Base-by-base conservation (phyloP, 2,113 vertebrate species). In the Cyprinus carpio region DNA sequence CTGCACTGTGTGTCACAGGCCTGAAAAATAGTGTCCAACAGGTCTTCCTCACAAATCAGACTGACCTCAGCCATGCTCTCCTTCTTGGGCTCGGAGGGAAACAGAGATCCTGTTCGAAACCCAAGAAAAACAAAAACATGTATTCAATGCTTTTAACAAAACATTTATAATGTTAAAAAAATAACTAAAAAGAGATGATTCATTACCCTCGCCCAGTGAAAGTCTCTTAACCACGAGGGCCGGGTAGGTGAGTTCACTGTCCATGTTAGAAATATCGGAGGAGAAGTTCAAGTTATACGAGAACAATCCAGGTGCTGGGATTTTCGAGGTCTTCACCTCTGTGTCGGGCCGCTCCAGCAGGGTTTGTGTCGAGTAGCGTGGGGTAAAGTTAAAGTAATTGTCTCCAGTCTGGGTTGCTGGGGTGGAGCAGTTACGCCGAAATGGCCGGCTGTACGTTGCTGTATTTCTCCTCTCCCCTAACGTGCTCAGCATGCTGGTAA, bases 21-120 rank as follows among this genome's bases (percentile, higher is more conserved):
- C 25, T 91, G 93, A 90, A 97, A 98, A 83, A 98, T 95, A 1
- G 95, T 93, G 18, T 96, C 94, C 16, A 98, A 91, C 5, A 97
- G 86, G 69, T 98, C 95, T 86, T 98, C 96, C 46, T 97, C 96
- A 40, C 92, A 95, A 87, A 96, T 95, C 29, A 96, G 85, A 75
- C 92, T 95, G 82, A 93, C 87, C 3, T 96, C 92, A 0, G 89
- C 58, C 40, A 84, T 75, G 0, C 37, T 91, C 23, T 93, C 94
- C 64, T 88, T 93, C 85, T 62, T 91, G 80, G 64, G 84, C n/a
- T 93, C 93, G 3, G 92, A 87, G 13, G 88, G 69, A 27, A 65
- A 37, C 2, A 88, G 65, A 13, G 86, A 78, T 82, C 90, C 92
- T 92, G 49, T 77, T 40, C 8, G 82, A 65, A 75, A 84, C 29